A percentile compares a stretch with the other conserved stretches of the same genome.
Conservation (phyloP, 1,140 invertebrate genomes). For the Calycopis cecrops region DNA sequence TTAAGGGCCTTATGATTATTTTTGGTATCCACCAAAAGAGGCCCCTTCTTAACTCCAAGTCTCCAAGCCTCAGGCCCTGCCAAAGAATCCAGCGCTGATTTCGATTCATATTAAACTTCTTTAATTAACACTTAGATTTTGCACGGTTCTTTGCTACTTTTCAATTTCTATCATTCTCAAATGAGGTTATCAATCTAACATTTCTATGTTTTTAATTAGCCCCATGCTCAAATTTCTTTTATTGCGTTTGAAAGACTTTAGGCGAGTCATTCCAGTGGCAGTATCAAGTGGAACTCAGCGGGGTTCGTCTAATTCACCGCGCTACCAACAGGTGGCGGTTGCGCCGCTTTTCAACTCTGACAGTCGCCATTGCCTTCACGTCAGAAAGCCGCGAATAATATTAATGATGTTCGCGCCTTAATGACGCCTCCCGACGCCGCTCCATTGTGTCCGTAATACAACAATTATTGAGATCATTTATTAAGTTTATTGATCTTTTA, state of each 20-base stretch:
- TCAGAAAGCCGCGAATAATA: slow-evolving; percentile 73
- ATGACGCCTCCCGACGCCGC: slow-evolving; percentile 73
- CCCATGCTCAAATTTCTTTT: slow-evolving; percentile 22
- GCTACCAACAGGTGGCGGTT: slow-evolving; percentile 73
- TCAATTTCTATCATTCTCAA: too few species aligned
- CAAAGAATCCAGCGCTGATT: too few species aligned
- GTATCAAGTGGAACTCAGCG: slow-evolving; percentile 63
- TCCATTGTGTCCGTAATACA: slow-evolving; percentile 74
- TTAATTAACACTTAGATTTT: too few species aligned
- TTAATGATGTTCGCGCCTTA: slow-evolving; percentile 74
- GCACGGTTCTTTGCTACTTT: too few species aligned
- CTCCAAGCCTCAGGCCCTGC: too few species aligned
- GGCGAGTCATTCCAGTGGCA: slow-evolving; percentile 68
- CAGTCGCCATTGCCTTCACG: slow-evolving; percentile 71
- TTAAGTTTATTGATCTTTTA: slow-evolving; percentile 76
- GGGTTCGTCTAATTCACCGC: slow-evolving; percentile 68
- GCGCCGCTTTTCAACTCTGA: slow-evolving; percentile 69
- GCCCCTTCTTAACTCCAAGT: too few species aligned
- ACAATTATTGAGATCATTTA: slow-evolving; percentile 76
- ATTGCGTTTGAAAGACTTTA: slow-evolving; percentile 37
- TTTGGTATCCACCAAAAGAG: too few species aligned
- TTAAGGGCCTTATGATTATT: too few species aligned
- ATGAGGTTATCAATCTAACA: too few species aligned
- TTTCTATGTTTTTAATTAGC: slow-evolving; percentile 25
- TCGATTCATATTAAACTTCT: too few species aligned